A percentile compares a stretch with the other conserved stretches of the same genome.
Conservation (phyloP, 2,797 vertebrate genomes). For the Monodelphis domestica region DNA sequence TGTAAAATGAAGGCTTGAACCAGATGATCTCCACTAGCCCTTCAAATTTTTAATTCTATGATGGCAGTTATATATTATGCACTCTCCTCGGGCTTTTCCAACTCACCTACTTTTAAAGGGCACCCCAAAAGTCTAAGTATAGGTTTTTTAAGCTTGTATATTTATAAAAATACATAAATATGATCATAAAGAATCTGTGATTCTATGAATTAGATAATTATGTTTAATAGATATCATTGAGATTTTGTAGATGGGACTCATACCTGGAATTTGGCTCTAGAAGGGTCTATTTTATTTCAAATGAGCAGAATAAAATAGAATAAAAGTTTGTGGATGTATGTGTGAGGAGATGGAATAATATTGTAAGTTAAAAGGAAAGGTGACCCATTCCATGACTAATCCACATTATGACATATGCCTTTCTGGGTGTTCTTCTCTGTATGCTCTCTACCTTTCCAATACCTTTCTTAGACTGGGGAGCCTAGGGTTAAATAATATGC, state of each 20-base stretch:
- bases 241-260: not conserved
- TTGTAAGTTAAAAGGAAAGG: not conserved
- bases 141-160: not conserved
- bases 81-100: too few species aligned
- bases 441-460: too few species aligned
- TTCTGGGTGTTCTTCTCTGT: not conserved
- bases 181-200: too few species aligned
- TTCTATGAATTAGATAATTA: not conserved
- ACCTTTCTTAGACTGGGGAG: not conserved
- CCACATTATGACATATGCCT: not conserved
- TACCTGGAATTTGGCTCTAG: not conserved
- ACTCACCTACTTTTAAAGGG: not conserved
- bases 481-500: not conserved
- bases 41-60: not conserved
- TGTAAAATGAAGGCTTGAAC: not conserved
- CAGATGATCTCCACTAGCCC: not conserved
- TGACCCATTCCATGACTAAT: not conserved
- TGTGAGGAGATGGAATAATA: not conserved
- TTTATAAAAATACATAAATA: not conserved
- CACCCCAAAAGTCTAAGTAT: not conserved
- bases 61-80: too few species aligned
- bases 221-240: not conserved
- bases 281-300: not conserved
- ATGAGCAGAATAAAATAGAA: not conserved
- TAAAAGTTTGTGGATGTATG: not conserved